phyloP scores from a whole-genome alignment of 2,113 vertebrate genomes.

The Sylvilagus bachmani region DNA sequence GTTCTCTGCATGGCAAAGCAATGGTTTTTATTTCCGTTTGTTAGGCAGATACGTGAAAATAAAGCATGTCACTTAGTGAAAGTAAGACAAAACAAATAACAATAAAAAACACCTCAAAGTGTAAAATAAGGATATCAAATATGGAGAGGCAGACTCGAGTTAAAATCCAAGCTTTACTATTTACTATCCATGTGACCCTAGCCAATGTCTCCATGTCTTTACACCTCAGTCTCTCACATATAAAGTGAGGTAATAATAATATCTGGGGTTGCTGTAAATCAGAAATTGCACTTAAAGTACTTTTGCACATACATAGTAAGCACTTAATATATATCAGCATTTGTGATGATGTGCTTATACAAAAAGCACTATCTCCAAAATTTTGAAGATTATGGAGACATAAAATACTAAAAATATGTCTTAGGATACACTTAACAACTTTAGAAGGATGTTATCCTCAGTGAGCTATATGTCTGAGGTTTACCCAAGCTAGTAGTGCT shows the following conservation, averaged over 20 bases:
- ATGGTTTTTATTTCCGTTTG: conserved; percentile 44
- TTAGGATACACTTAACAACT: neutral
- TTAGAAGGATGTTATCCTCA: neutral
- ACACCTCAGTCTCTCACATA: conserved; percentile 1
- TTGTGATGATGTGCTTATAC: neutral
- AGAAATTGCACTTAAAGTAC: neutral
- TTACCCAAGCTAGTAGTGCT: conserved; percentile 11
- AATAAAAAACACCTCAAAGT: neutral
- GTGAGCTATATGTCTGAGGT: neutral
- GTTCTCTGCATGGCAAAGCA: conserved; percentile 11
- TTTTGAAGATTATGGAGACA: neutral
- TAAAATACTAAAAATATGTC: neutral
- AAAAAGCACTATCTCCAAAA: conserved; percentile 26
- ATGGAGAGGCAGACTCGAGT: neutral
- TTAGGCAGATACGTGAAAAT: conserved; percentile 40
- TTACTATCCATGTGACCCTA: neutral
- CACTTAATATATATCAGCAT: neutral
- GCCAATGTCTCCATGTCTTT: conserved; percentile 20
- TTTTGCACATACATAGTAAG: neutral
- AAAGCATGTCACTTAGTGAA: neutral
- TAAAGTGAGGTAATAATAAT: conserved; percentile 29
- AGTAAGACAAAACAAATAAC: neutral
- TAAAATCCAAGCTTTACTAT: neutral
- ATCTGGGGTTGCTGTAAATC: neutral
- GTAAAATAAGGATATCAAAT: conserved; percentile 28